Evolutionary conservation across 2,113 vertebrate genomes (phyloP), one percentile per base, ranked within the genome.

Genomic region (Neodon shergylaensis): DNA sequence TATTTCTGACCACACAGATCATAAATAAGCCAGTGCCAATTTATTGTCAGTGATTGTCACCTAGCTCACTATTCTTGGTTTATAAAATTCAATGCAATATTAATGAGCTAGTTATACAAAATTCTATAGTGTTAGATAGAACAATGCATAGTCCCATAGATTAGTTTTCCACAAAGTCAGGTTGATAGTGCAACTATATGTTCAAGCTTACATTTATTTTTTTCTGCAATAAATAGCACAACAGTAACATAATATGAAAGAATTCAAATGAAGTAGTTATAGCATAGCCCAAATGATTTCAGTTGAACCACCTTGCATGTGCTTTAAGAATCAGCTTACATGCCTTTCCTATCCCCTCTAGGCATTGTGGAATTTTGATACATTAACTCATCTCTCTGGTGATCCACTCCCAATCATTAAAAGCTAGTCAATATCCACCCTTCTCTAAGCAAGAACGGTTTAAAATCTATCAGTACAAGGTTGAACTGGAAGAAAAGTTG

Each of bases 341-440:
- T 87, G 13, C 42, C 0, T 9, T 79, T 94, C 52, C 58, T 47
- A 44, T 5, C 5, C 87, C 5, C 36, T 86, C 83, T 92, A 72
- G 49, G 63, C 79, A 93, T 76, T 61, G 83, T 52, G 9, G 7
- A 76, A 87, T 90, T n/a, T 39, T 81, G 36, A 63, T 31, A 36
- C n/a, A 8, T 65, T 88, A 73, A 70, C 4, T 61, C 36, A 5
- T 28, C 1, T 92, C 63, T 74, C 36, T 84, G 21, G 11, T 2
- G 9, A 24, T 76, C 19, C 85, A 49, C 26, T 94, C 21, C 47
- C 17, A 93, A 61, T 92, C 24, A 61, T 95, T 83, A 97, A 90
- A 81, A 82, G 84, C 21, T 66, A 87, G 77, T 91, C 81, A 90
- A 77, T 54, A 95, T 28, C 54, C 21, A 85, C 31, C 87, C 76